These are phyloP conservation scores for Psephotus haematonotus DNA, from an alignment of 2,113 vertebrate species.

Conservation along the genomic window DNA sequence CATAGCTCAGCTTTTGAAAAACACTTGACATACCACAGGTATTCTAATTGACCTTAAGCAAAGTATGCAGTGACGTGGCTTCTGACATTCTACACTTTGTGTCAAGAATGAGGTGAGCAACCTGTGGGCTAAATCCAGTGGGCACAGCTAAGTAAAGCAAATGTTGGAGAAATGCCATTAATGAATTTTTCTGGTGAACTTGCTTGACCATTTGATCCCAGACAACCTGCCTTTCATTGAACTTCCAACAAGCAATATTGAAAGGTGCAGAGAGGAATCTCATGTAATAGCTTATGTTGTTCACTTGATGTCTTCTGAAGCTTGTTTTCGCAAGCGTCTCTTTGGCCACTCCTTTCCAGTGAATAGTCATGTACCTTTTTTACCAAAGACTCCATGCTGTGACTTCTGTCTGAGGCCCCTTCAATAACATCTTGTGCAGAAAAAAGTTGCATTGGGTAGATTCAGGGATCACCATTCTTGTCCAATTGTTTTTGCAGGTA, in stretches of 20 bases:
- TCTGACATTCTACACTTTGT: not conserved
- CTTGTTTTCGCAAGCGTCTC: not conserved
- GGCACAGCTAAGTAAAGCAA: not conserved
- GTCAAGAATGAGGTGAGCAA: not conserved
- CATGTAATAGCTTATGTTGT: not conserved
- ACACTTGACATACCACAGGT: not conserved
- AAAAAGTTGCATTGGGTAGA: not conserved
- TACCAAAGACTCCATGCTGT: not conserved
- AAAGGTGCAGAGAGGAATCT: not conserved
- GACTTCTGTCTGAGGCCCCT: not conserved
- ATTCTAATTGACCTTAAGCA: not conserved
- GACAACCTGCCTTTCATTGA: not conserved
- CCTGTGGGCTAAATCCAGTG: not conserved
- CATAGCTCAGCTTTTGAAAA: not conserved
- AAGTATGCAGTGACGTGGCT: not conserved
- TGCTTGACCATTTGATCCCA: not conserved
- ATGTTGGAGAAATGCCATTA: not conserved
- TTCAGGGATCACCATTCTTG: not conserved
- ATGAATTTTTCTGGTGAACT: not conserved
- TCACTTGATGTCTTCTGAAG: not conserved
- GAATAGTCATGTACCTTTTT: not conserved
- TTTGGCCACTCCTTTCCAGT: not conserved
- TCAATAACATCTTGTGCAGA: not conserved
- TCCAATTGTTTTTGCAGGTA: not conserved
- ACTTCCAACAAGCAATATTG: not conserved